Evolutionary conservation across 2,888 invertebrate species (phyloP), one percentile per base, ranked within the genome.

Genomic region (Deilephila porcellus): DNA sequence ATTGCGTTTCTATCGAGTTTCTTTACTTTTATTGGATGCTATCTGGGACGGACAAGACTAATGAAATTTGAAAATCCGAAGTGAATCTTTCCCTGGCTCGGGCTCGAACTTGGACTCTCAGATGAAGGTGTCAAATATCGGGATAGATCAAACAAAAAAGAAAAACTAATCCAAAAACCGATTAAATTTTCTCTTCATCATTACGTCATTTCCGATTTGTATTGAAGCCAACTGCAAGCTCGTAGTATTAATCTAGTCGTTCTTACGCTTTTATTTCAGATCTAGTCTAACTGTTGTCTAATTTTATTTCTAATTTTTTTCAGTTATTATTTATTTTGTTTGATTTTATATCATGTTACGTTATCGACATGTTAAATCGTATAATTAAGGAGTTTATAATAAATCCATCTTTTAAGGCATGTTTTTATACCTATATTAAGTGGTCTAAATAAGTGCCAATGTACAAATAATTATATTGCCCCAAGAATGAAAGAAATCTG

Each of bases 211-310:
- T 45, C 3, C 3, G n/a, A 63, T n/a, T 20, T 8, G 20, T 37
- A 14, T 3, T 17, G 20, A 64, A 64, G 37, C 64, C 64, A 64
- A 64, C 37, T 64, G 64, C 64, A 64, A 64, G 64, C 45, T 64
- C 64, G 64, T 45, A 63, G 56, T n/a, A 56, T 56, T 19, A 34
- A 52, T 67, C 67, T 67, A 67, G 67, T 67, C 67, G 52, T 52
- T 8, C 67, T 52, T 67, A 67, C 67, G 45, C 52, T 67, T 67
- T 52, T 52, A 20, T 60, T 67, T 67, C 67, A 67, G 67, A 67
- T 67, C 67, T 67, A 67, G 67, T 67, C 67, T 25, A 25, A 52
- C 67, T 67, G 67, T 67, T 52, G 45, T 25, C 14, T 45, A 52
- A 25, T 67, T 32, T 56, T 56, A 7, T 71, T 6, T 56, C 7